phyloP scores from a whole-genome alignment of 64 coral and sea anemone species.

The Trachythela sp. region DNA sequence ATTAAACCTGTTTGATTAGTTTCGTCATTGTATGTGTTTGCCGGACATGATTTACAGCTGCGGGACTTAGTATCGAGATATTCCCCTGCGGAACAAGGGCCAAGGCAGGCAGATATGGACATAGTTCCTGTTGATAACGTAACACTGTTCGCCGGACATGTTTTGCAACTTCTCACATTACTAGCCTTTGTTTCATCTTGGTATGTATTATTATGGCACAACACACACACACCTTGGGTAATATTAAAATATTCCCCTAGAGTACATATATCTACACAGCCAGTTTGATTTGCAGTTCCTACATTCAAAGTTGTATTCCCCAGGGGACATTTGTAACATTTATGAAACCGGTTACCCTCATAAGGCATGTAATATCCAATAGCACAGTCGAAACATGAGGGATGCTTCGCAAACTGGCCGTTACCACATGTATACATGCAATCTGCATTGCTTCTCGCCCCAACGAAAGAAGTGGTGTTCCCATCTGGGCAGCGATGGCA shows the following conservation, averaged over 20 bases:
- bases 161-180: constrained; percentile 19
- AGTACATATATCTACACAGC: neutral
- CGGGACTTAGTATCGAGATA: neutral
- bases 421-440: neutral
- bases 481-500: neutral
- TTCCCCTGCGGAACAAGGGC: constrained; percentile 29
- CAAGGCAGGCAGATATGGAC: neutral
- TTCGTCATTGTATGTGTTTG: constrained; percentile 35
- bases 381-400: neutral
- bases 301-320: neutral
- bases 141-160: constrained; percentile 30
- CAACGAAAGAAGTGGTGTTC: neutral
- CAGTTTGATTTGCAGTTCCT: neutral
- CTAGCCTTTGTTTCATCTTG: constrained; percentile 37
- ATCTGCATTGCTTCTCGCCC: neutral
- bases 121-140: constrained; percentile 13
- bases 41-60: constrained; percentile 19
- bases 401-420: neutral
- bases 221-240: neutral
- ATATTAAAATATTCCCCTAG: neutral
- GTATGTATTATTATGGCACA: constrained; percentile 28
- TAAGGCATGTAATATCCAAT: neutral
- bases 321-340: neutral
- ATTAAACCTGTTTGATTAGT: neutral
- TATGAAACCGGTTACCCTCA: neutral